phyloP scores from a whole-genome alignment of 2,113 vertebrate species.

The Aleadryas rufinucha region DNA sequence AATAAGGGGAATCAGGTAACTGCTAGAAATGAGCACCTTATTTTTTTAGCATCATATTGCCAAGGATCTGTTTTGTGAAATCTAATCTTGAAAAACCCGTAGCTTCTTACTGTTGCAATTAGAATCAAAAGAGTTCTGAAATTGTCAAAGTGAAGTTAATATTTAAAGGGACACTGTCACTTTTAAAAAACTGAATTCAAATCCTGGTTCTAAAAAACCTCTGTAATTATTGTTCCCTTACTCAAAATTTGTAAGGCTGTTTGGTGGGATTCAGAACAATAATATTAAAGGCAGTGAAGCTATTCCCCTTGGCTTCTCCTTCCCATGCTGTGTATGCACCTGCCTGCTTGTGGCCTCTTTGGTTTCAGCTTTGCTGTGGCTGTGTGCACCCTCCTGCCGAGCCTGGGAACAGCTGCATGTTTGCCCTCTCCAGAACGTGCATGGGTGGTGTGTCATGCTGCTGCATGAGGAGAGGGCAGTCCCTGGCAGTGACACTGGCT shows the following conservation, averaged over 20 bases:
- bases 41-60: slow-evolving; percentile 35
- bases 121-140: neutral
- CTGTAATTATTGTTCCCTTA: neutral
- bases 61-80: slow-evolving; percentile 41
- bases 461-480: slow-evolving; percentile 21
- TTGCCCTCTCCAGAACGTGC: neutral
- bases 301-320: neutral
- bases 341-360: slow-evolving; percentile 32
- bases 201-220: neutral
- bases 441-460: slow-evolving; percentile 22
- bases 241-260: neutral
- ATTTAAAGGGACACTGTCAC: slow-evolving; percentile 56
- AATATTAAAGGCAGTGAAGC: neutral
- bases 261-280: neutral
- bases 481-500: neutral
- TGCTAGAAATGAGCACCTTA: slow-evolving; percentile 66
- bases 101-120: neutral
- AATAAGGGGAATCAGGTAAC: slow-evolving; percentile 61
- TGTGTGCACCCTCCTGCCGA: neutral
- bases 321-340: neutral
- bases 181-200: neutral
- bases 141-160: neutral
- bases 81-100: neutral
- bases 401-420: slow-evolving; percentile 34
- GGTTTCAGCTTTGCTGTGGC: slow-evolving; percentile 44